Percentiles rank a stretch among this genome's conserved stretches.
Evolutionary conservation across 2,113 vertebrate species (phyloP).

Genomic region (Galeopterus variegatus): DNA sequence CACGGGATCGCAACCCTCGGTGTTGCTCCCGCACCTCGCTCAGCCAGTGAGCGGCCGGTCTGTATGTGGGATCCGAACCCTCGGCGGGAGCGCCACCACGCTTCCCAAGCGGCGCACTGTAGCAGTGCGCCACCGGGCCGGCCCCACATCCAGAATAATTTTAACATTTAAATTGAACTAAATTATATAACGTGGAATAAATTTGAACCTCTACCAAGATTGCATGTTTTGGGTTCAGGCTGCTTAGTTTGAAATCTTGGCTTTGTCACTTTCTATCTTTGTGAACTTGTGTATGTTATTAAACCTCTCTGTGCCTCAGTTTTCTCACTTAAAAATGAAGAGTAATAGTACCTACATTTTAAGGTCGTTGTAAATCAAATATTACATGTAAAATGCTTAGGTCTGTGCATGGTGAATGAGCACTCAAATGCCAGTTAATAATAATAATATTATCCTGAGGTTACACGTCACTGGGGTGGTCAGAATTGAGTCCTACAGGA

Average conservation of each 20-base stretch:
- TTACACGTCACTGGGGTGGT: not conserved
- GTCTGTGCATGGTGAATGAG: not conserved
- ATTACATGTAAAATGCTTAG: constrained; percentile 36
- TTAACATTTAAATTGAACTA: constrained; percentile 65
- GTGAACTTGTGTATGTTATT: constrained; percentile 24
- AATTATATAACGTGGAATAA: not conserved
- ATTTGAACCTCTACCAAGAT: constrained; percentile 19
- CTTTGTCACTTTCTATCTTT: not conserved
- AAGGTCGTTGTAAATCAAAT: constrained; percentile 45
- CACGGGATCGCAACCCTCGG: too few relatives aligned
- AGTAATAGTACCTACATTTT: constrained; percentile 27
- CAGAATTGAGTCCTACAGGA: not conserved
- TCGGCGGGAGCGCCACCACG: too few relatives aligned
- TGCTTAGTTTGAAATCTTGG: constrained; percentile 51
- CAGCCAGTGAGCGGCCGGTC: too few relatives aligned
- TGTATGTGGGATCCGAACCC: too few relatives aligned
- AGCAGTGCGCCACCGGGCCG: too few relatives aligned
- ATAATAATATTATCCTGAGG: not conserved
- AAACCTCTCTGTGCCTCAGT: not conserved
- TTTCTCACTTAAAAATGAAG: constrained; percentile 43
- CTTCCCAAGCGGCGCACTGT: too few relatives aligned
- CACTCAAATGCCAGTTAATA: constrained; percentile 25
- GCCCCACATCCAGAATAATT: too few relatives aligned
- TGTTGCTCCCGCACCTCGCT: too few relatives aligned
- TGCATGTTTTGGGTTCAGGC: constrained; percentile 5